These are phyloP conservation scores for Leiothrix lutea DNA, from an alignment of 2,113 vertebrate species.

Conservation along the genomic window DNA sequence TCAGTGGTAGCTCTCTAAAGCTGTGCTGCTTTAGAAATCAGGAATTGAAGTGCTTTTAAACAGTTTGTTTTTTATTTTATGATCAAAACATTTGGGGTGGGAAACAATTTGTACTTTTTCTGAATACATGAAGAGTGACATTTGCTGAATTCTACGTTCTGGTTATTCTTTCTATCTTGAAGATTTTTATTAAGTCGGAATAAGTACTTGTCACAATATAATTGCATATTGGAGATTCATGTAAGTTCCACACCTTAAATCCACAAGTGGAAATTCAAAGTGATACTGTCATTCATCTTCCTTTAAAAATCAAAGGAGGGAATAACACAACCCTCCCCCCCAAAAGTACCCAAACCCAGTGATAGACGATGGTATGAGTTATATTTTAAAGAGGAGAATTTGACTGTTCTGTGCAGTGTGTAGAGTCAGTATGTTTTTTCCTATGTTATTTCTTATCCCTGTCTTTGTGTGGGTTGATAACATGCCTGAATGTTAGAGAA, in stretches of 20 bases:
- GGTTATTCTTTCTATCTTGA: background rate
- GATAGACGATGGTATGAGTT: background rate
- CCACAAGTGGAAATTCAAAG: background rate
- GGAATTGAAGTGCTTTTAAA: background rate
- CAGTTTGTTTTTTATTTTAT: background rate
- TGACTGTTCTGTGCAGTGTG: background rate
- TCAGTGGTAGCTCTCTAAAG: background rate
- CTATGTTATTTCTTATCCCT: background rate
- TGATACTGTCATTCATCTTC: background rate
- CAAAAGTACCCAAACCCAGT: background rate
- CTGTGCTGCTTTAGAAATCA: background rate
- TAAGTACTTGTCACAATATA: background rate
- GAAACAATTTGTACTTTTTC: background rate
- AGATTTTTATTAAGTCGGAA: background rate
- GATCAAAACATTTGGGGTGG: background rate
- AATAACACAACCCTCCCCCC: background rate
- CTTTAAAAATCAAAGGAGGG: background rate
- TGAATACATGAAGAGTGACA: background rate
- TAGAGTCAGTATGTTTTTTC: background rate
- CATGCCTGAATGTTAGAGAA: background rate
- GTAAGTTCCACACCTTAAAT: background rate
- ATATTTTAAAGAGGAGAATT: background rate
- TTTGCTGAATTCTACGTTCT: background rate
- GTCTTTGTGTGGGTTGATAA: background rate
- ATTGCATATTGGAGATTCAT: background rate